Conservation (phyloP, 2,113 vertebrate species). For the Archocentrus centrarchus region DNA sequence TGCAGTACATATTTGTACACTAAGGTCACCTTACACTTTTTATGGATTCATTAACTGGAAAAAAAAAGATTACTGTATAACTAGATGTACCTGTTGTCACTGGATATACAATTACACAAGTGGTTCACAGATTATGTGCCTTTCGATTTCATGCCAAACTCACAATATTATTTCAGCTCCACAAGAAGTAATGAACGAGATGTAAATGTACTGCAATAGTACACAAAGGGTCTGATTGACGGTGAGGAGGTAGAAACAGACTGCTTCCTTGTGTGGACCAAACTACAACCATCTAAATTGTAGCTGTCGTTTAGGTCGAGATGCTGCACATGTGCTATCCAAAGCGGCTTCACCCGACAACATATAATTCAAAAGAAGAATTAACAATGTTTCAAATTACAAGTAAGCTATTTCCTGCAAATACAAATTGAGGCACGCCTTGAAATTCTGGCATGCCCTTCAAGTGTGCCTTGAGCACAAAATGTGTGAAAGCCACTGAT, state of each 20-base stretch:
- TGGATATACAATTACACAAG: neutral
- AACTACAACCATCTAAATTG: neutral
- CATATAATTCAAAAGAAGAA: neutral
- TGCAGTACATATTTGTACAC: slow-evolving; percentile 2
- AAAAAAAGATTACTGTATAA: neutral
- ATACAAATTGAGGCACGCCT: rapidly evolving
- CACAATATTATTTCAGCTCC: neutral
- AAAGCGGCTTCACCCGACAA: neutral
- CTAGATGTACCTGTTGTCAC: slow-evolving; percentile 1
- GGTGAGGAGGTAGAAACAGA: neutral
- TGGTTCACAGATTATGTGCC: neutral
- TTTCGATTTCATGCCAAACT: neutral
- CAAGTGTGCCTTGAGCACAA: neutral
- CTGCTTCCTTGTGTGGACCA: neutral
- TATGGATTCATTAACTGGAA: slow-evolving; percentile 12
- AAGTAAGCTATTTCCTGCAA: neutral
- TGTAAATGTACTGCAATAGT: neutral
- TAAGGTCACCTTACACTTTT: slow-evolving; percentile 8
- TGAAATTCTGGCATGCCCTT: neutral
- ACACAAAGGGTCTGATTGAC: neutral
- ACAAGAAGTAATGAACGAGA: neutral
- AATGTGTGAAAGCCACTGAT: neutral
- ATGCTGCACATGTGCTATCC: neutral
- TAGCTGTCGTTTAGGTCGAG: neutral
- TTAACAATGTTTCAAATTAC: neutral